phyloP scores from a whole-genome alignment of 2,888 invertebrate genomes.

The Mesopsocus fuscifrons region DNA sequence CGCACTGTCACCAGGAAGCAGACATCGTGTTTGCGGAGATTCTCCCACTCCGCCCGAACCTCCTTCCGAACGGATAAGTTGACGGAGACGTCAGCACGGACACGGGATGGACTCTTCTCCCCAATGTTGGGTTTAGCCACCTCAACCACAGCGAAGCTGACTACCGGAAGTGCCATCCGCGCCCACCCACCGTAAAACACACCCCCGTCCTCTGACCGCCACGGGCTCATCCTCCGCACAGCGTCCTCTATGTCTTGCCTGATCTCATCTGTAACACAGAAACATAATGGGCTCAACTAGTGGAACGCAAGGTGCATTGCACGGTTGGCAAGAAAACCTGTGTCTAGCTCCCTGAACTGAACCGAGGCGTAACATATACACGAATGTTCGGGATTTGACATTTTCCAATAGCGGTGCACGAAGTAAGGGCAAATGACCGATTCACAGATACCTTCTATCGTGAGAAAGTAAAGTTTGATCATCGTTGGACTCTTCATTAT shows the following conservation, averaged over 20 bases:
- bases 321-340: no score
- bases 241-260: constrained; percentile 97
- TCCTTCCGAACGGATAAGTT: constrained; percentile 79
- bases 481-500: no score
- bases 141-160: constrained; percentile 84
- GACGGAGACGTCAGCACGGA: constrained; percentile 86
- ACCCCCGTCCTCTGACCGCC: constrained; percentile 72
- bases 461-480: no score
- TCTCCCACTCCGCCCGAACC: constrained; percentile 94
- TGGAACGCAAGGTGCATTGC: no score
- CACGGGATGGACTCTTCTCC: constrained; percentile 87
- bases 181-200: constrained; percentile 97
- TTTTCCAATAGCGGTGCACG: no score
- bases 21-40: constrained; percentile 89
- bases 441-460: no score
- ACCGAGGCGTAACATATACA: no score
- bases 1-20: constrained; percentile 88
- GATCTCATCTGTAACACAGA: constrained; percentile 65
- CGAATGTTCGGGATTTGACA: no score
- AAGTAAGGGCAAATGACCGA: no score
- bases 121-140: constrained; percentile 76
- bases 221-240: constrained; percentile 84
- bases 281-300: not conserved
- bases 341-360: no score
- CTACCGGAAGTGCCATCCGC: constrained; percentile 90